Evolutionary conservation across 1,140 invertebrate genomes (phyloP), one percentile per base, ranked within the genome.

Genomic region (Lethrus apterus): DNA sequence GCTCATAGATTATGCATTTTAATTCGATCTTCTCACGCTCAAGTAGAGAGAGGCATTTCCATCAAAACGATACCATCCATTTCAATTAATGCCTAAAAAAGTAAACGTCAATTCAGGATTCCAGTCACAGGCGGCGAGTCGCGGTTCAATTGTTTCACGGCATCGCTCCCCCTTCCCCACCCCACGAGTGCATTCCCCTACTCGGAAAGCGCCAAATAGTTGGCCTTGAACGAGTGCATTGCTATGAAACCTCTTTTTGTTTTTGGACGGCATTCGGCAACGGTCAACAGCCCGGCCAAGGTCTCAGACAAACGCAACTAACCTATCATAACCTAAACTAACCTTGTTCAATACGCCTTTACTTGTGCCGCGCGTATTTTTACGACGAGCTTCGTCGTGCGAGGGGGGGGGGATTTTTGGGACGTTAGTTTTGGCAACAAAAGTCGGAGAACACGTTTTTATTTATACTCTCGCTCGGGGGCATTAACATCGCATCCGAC

Each of bases 151-250:
- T 63, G 61, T 63, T 63, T 63, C 59, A 58, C 61, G 59, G 59
- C 58, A 57, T 50, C 34, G 53, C 52, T 44, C 53, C 26, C 30
- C 42, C 36, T 8, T 21, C 17, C 23, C n/a, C 13, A 5, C 31
- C 13, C 31, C 31, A 43, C 43, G 43, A 30, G 50, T 52, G 48
- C 51, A 55, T 57, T 55, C 57, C 52, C 53, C 55, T 47, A 42
- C 49, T 44, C 40, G 21, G 21, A 15, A 46, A 56, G 48, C 60
- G 55, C 59, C 59, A 57, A 62, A 64, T 55, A 64, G 58, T 57
- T 63, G 60, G 59, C 62, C 62, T 64, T 64, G 62, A 64, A 63
- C 60, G 62, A 64, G 62, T 64, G 62, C 62, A 64, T 64, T 64
- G 62, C 62, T 64, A 62, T 60, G 51, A 51, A 54, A 50, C 48